A percentile compares a stretch with the other conserved stretches of the same genome.
Evolutionary conservation across 1,140 invertebrate genomes (phyloP).

Genomic region (Tetranychus urticae): DNA sequence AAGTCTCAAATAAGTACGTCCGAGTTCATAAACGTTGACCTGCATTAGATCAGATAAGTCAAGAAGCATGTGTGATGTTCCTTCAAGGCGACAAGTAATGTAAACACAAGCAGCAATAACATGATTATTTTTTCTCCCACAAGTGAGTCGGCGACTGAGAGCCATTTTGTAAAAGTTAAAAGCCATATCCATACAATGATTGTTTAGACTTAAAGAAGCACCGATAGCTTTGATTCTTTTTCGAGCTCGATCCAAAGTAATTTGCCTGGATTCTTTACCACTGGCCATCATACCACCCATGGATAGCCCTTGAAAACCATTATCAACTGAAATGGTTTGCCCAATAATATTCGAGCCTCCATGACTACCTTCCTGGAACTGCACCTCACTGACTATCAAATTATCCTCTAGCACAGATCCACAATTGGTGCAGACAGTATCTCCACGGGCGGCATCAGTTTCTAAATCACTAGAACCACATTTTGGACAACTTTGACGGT

Average conservation of each 20-base stretch:
- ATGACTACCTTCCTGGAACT: conserved; percentile 75
- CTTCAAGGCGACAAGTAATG: conserved; percentile 80
- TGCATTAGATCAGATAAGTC: conserved; percentile 85
- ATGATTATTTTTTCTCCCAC: conserved; percentile 66
- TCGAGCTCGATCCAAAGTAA: conserved; percentile 9
- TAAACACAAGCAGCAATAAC: conserved; percentile 94
- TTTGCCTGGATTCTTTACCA: conserved; percentile 2
- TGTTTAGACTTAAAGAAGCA: conserved; percentile 37
- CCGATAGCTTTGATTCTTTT: conserved; percentile 20
- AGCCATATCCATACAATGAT: conserved; percentile 73
- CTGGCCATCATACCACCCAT: conserved; percentile 1
- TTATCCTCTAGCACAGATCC: conserved; percentile 85
- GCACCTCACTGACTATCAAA: conserved; percentile 82
- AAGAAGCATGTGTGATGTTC: conserved; percentile 80
- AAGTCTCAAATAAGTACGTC: conserved; percentile 68
- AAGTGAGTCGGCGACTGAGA: conserved; percentile 54
- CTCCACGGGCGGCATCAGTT: conserved; percentile 65
- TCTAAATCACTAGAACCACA: conserved; percentile 88
- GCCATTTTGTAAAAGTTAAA: conserved; percentile 95
- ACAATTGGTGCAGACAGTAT: conserved; percentile 86
- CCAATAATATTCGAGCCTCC: conserved; percentile 58
- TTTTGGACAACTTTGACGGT: conserved; percentile 37
- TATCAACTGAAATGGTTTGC: conserved; percentile 71
- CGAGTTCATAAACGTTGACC: conserved; percentile 85
- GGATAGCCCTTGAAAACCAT: conserved; percentile 41